A percentile compares a stretch with the other conserved stretches of the same genome.
Evolutionary conservation across 2,797 vertebrate genomes (phyloP).

Genomic region (Microhierax caerulescens): DNA sequence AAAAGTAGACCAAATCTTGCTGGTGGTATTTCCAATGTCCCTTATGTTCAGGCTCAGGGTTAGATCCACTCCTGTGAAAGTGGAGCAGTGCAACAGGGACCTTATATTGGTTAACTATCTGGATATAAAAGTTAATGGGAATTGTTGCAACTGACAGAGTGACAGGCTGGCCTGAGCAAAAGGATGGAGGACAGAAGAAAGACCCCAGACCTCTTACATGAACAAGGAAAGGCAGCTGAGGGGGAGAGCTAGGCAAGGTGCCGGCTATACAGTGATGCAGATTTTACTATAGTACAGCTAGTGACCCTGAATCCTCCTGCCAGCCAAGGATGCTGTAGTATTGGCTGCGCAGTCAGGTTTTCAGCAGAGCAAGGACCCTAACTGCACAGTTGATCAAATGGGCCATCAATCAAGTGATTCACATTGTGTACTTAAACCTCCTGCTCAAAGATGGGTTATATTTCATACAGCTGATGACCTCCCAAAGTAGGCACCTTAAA

Average conservation of each 20-base stretch:
- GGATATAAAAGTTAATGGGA: neutral
- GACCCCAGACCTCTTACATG: neutral
- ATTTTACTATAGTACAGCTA: neutral
- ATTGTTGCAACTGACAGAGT: neutral
- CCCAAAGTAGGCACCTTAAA: neutral
- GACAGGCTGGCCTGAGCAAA: neutral
- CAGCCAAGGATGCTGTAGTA: neutral
- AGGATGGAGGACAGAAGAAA: neutral
- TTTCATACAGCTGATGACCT: neutral
- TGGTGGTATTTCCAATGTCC: neutral
- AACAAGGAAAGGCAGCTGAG: neutral
- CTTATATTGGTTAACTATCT: neutral
- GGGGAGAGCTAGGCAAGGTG: neutral
- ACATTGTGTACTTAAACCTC: slow-evolving; percentile 37
- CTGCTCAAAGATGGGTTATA: slow-evolving; percentile 12
- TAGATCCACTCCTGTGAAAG: neutral
- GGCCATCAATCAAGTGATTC: slow-evolving; percentile 45
- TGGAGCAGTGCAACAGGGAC: neutral
- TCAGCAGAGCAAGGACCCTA: neutral
- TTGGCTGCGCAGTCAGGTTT: neutral
- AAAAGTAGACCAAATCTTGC: neutral
- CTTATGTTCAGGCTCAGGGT: neutral
- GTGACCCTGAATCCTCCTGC: slow-evolving; percentile 4
- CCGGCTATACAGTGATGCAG: neutral
- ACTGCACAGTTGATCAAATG: slow-evolving; percentile 23